These are phyloP conservation scores for Ditylenchus weischeri DNA, from an alignment of 2,888 invertebrate species.

Conservation along the genomic window DNA sequence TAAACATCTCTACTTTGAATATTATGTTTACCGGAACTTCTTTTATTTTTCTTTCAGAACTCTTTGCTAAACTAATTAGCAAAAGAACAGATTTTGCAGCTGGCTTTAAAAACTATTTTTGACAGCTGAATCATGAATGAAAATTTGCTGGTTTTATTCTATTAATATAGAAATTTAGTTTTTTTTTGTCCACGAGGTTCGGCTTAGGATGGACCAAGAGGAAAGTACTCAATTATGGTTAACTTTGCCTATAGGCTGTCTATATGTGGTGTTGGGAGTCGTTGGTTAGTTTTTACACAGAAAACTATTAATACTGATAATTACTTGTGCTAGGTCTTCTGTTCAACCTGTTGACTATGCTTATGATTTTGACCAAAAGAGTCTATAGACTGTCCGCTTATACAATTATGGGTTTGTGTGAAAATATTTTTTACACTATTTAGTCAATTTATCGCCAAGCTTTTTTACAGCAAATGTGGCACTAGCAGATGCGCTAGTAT, in stretches of 20 bases:
- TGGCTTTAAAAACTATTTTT: too few species aligned
- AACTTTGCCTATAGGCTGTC: slow-evolving; percentile 18
- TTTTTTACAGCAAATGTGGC: slow-evolving; percentile 28
- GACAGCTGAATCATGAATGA: too few species aligned
- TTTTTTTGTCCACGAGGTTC: too few species aligned
- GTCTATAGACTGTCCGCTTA: slow-evolving; percentile 57
- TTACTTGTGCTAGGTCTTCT: slow-evolving; percentile 33
- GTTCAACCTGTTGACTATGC: slow-evolving; percentile 49
- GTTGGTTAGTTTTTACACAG: slow-evolving; percentile 9
- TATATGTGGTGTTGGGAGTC: slow-evolving; percentile 36
- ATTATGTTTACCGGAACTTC: too few species aligned
- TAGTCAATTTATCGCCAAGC: slow-evolving; percentile 23
- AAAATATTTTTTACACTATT: background rate
- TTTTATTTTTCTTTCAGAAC: too few species aligned
- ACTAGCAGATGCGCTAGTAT: slow-evolving; percentile 35
- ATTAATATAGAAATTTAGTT: too few species aligned
- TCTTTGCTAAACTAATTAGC: too few species aligned
- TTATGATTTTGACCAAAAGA: slow-evolving; percentile 51
- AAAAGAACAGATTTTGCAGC: too few species aligned
- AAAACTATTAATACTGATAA: too few species aligned
- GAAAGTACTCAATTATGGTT: slow-evolving; percentile 6
- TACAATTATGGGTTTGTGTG: slow-evolving; percentile 43
- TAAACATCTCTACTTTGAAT: too few species aligned
- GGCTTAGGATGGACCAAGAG: background rate
- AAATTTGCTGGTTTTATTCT: too few species aligned